Evolutionary conservation across 1,140 invertebrate species (phyloP).

Genomic region (Apis florea): DNA sequence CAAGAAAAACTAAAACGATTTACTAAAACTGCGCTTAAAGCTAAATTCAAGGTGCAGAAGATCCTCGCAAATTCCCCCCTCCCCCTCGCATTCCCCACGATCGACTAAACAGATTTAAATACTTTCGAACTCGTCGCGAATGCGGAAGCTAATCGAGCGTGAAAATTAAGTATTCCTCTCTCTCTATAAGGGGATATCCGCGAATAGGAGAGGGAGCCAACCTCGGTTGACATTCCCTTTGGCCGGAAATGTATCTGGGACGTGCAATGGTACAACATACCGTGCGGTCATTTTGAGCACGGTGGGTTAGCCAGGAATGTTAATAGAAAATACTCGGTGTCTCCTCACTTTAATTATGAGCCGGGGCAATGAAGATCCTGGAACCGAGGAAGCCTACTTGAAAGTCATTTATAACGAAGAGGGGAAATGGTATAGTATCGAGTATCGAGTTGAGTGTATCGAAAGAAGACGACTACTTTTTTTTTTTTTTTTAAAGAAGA

Average conservation of each 20-base stretch:
- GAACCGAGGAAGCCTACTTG: background rate
- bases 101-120: slow-evolving; percentile 39
- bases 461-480: too few relatives aligned
- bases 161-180: slow-evolving; percentile 45
- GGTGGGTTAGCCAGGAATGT: slow-evolving; percentile 77
- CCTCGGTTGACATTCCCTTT: slow-evolving; percentile 55
- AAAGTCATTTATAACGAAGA: too few relatives aligned
- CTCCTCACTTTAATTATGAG: slow-evolving; percentile 75
- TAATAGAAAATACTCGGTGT: slow-evolving; percentile 78
- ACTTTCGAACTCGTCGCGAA: slow-evolving; percentile 20
- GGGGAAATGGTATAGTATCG: too few relatives aligned
- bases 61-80: slow-evolving; percentile 4
- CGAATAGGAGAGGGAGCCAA: slow-evolving; percentile 27
- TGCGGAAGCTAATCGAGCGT: slow-evolving; percentile 33
- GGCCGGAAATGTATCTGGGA: slow-evolving; percentile 58
- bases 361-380: slow-evolving; percentile 53
- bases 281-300: slow-evolving; percentile 73
- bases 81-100: background rate
- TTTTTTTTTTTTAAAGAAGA: too few relatives aligned
- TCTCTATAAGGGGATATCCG: slow-evolving; percentile 4
- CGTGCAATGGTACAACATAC: slow-evolving; percentile 59
- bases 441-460: too few relatives aligned
- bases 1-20: background rate
- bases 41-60: background rate
- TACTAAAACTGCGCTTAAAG: background rate